Evolutionary conservation across 2,113 vertebrate genomes (phyloP).

Genomic region (Lophochroa leadbeateri): DNA sequence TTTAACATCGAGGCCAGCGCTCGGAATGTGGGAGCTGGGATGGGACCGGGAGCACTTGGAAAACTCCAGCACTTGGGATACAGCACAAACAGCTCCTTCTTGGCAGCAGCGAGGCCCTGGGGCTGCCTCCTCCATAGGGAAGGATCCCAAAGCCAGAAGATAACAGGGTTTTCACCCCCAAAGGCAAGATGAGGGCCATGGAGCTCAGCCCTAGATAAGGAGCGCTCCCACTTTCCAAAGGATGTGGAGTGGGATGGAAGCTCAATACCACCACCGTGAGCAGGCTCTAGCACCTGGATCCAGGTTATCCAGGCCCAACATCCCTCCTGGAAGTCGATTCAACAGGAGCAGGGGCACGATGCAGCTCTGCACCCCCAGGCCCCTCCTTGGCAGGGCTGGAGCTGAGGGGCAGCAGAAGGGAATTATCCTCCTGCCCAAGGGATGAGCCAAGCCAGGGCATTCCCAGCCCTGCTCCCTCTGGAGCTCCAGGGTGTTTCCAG

Average conservation of each 20-base stretch:
- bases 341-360: rapidly evolving
- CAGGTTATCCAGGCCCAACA: rapidly evolving
- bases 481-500: too few species aligned
- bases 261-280: rapidly evolving
- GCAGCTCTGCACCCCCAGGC: neutral
- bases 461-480: neutral
- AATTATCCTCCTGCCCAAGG: neutral
- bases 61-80: rapidly evolving
- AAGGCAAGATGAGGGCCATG: rapidly evolving
- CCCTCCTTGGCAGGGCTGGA: rapidly evolving
- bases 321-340: rapidly evolving
- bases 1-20: neutral
- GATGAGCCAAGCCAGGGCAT: neutral
- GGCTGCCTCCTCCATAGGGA: neutral
- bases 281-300: neutral
- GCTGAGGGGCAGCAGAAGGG: too few species aligned
- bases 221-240: rapidly evolving
- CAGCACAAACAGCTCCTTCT: neutral
- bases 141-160: neutral
- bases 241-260: rapidly evolving
- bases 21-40: too few species aligned
- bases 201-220: neutral
- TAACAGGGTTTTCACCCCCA: neutral
- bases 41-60: neutral
- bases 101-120: rapidly evolving